Base-by-base conservation (phyloP, 2,888 invertebrate species). In the Lasioglossum villosulum region DNA sequence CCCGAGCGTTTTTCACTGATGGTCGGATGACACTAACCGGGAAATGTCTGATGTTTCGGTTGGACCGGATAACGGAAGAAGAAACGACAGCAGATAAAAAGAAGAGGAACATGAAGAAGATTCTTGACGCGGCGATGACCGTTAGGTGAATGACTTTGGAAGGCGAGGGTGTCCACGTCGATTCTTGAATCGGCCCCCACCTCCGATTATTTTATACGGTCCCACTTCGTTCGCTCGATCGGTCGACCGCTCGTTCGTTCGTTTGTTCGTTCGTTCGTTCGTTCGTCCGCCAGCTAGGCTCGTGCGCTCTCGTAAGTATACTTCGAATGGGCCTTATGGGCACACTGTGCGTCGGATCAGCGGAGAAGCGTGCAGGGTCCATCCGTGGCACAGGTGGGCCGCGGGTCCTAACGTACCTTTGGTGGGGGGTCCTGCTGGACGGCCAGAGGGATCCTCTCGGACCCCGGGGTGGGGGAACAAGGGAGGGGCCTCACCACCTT, bases 131-230 rank as follows among this genome's bases (percentile, higher is more conserved):
- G 91, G 78, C 92, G 93, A 93, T 93, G 93, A 93, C 93, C 93
- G 93, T 92, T 93, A 93, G 93, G 93, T 93, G 93, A 93, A 93
- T 93, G 93, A 93, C 93, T 93, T 93, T 90, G 90, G 88, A 89
- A 87, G 90, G 91, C 90, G 92, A 93, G 91, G 93, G 92, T 93
- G 93, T 93, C 89, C 90, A 92, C 92, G 89, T 90, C 90, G 91
- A 92, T 93, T 93, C 90, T 92, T 90, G 88, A 92, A 93, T 93
- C 92, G 87, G 83, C 90, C 88, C 92, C 92, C 92, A 90, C 91
- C 88, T 87, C 88, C 84, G 83, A 89, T 89, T 82, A 86, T 89
- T 87, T 91, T 87, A 87, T 86, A 74, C 82, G 89, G 86, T 90
- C 89, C 90, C 90, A 88, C 90, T 90, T 86, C 77, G 90, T 73